These are phyloP conservation scores for Taenioides sp. DNA, from an alignment of 2,797 vertebrate genomes.

Conservation along the genomic window DNA sequence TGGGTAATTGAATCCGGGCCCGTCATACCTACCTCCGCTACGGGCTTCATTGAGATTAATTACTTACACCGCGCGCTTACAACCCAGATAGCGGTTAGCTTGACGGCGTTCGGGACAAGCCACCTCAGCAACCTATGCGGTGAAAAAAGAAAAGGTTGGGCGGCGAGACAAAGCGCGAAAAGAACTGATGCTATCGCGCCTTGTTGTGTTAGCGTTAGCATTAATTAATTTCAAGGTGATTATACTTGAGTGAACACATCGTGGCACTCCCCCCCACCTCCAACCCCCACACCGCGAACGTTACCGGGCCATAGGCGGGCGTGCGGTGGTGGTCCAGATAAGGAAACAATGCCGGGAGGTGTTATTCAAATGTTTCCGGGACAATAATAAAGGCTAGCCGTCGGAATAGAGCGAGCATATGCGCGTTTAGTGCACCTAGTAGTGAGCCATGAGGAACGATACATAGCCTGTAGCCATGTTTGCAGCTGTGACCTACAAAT, in stretches of 20 bases:
- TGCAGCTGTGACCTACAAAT: slow-evolving; percentile 69
- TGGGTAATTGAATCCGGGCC: slow-evolving; percentile 95
- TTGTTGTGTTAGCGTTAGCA: slow-evolving; percentile 76
- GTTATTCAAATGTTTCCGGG: slow-evolving; percentile 76
- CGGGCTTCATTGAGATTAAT: slow-evolving; percentile 98
- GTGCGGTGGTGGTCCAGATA: slow-evolving; percentile 65
- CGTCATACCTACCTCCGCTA: slow-evolving; percentile 91
- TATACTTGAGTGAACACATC: slow-evolving; percentile 71
- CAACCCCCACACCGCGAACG: background rate
- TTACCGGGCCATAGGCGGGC: slow-evolving; percentile 26
- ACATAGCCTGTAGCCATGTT: slow-evolving; percentile 55
- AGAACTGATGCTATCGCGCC: slow-evolving; percentile 71
- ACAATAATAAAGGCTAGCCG: slow-evolving; percentile 64
- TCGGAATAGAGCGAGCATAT: slow-evolving; percentile 75
- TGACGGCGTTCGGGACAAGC: slow-evolving; percentile 77
- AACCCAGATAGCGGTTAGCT: slow-evolving; percentile 81
- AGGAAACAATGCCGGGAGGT: slow-evolving; percentile 75
- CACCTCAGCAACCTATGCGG: slow-evolving; percentile 69
- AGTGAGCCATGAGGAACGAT: slow-evolving; percentile 58
- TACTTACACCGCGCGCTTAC: slow-evolving; percentile 84
- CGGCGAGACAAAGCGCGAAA: slow-evolving; percentile 64
- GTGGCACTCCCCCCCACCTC: slow-evolving; percentile 25
- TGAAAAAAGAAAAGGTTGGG: slow-evolving; percentile 51
- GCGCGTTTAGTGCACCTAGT: slow-evolving; percentile 72
- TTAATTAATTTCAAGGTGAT: slow-evolving; percentile 85